phyloP scores from a whole-genome alignment of 2,888 invertebrate genomes.

The Andrena bucephala region DNA sequence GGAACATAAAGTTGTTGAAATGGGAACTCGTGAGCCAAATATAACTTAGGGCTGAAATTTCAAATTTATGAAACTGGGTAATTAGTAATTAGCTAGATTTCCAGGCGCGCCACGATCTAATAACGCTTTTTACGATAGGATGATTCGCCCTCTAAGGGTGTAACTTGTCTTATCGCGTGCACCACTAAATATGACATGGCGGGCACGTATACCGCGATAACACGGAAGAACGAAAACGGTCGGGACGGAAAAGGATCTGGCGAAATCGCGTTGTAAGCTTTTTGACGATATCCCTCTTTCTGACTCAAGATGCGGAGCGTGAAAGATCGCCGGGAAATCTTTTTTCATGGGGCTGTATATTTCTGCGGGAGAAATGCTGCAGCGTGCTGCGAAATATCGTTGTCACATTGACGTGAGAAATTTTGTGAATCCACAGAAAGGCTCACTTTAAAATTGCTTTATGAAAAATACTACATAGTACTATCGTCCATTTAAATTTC shows the following conservation, averaged over 20 bases:
- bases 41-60: conserved; percentile 5
- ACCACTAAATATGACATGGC: conserved; percentile 25
- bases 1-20: neutral
- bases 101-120: neutral
- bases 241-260: conserved; percentile 51
- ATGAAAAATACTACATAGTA: neutral
- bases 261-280: conserved; percentile 64
- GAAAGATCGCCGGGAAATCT: conserved; percentile 47
- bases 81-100: conserved; percentile 3
- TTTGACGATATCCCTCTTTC: conserved; percentile 53
- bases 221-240: conserved; percentile 42
- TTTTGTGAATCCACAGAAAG: neutral
- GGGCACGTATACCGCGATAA: conserved; percentile 52
- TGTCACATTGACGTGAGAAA: conserved; percentile 5
- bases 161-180: conserved; percentile 32
- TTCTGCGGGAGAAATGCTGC: conserved; percentile 4
- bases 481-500: too few relatives aligned
- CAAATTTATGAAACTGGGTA: neutral
- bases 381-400: conserved; percentile 9
- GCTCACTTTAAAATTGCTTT: neutral
- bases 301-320: conserved; percentile 31
- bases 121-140: conserved; percentile 12
- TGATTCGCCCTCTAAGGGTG: conserved; percentile 1
- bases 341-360: conserved; percentile 45
- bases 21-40: neutral